Percentiles rank a stretch among this genome's conserved stretches.
Conservation (phyloP, 2,888 invertebrate species). For the Incurvaria masculella region DNA sequence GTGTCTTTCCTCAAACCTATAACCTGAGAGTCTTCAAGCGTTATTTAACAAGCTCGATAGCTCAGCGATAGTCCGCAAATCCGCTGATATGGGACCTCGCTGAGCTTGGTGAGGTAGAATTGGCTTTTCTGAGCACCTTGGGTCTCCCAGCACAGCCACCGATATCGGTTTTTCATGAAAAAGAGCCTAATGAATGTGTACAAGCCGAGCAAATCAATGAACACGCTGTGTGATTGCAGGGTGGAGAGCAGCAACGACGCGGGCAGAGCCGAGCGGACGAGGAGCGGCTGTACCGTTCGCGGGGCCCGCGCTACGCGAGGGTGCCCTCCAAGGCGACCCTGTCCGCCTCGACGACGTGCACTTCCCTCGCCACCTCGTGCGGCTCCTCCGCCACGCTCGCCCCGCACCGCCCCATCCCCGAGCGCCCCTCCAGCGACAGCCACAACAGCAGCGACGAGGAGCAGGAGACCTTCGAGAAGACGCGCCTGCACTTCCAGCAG, state of each 20-base stretch:
- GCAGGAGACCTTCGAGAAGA: constrained; percentile 53
- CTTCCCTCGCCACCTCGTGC: constrained; percentile 55
- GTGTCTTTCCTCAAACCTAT: no score
- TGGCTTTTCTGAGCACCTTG: no score
- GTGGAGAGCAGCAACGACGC: constrained; percentile 42
- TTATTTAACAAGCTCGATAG: no score
- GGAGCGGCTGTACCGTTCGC: constrained; percentile 38
- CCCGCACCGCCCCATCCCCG: constrained; percentile 41
- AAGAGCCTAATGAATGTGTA: no score
- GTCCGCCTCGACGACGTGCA: constrained; percentile 59
- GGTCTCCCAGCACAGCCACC: no score
- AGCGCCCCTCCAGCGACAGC: constrained; percentile 38
- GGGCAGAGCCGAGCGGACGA: constrained; percentile 48
- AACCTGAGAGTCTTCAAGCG: no score
- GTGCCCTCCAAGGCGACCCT: constrained; percentile 51
- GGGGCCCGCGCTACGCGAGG: constrained; percentile 47
- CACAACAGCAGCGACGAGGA: constrained; percentile 53
- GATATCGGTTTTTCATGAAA: no score
- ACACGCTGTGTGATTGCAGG: constrained; percentile 30
- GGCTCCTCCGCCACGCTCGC: constrained; percentile 46
- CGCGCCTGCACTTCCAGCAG: constrained; percentile 60
- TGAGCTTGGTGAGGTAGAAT: no score
- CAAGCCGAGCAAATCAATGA: no score
- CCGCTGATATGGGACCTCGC: no score
- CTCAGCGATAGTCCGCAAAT: no score